These are phyloP conservation scores for Cossypha niveicapilla DNA, from an alignment of 2,797 vertebrate genomes.

Conservation along the genomic window DNA sequence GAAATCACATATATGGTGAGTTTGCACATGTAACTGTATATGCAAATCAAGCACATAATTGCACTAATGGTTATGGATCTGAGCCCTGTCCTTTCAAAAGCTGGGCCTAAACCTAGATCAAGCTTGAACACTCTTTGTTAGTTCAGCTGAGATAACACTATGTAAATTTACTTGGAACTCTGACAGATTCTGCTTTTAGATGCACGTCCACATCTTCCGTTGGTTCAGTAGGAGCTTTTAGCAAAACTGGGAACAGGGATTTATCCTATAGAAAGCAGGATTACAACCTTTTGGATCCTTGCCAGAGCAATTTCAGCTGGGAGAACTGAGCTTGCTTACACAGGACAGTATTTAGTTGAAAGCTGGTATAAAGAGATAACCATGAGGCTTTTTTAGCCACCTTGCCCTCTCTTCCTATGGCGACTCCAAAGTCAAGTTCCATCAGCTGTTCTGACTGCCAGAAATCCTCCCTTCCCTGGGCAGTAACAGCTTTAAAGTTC, in stretches of 20 bases:
- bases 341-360: neutral
- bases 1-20: neutral
- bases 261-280: neutral
- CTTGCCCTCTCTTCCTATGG: neutral
- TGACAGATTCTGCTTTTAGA: slow-evolving; percentile 33
- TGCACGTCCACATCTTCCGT: slow-evolving; percentile 6
- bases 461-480: neutral
- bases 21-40: neutral
- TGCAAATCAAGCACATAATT: neutral
- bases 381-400: neutral
- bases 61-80: neutral
- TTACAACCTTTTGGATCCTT: neutral
- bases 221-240: neutral
- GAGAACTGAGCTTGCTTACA: neutral
- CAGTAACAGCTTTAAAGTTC: neutral
- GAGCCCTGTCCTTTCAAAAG: neutral
- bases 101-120: neutral
- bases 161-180: slow-evolving; percentile 50
- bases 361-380: neutral
- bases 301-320: neutral
- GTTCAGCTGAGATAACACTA: slow-evolving; percentile 65
- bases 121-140: slow-evolving; percentile 51
- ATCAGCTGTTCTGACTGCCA: neutral
- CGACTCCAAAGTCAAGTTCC: neutral
- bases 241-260: neutral